phyloP scores from a whole-genome alignment of 2,797 vertebrate species.

The Macropodus opercularis region DNA sequence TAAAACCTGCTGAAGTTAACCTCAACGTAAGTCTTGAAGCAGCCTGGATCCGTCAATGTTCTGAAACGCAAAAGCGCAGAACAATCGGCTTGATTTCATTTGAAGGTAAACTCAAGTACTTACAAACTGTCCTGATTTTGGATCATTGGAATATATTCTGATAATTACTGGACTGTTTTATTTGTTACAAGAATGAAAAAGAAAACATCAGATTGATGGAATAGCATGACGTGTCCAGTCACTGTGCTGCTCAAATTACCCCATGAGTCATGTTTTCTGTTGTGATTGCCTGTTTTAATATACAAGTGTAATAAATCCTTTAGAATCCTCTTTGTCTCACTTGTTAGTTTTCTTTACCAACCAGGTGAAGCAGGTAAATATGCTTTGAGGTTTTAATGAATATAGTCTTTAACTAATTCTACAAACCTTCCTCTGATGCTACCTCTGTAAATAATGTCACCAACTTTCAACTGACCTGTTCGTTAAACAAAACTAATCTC shows the following conservation, averaged over 20 bases:
- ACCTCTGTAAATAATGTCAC: too few relatives aligned
- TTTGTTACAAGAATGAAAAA: neutral
- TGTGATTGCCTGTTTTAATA: slow-evolving; percentile 19
- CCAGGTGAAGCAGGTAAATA: too few relatives aligned
- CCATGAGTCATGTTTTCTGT: slow-evolving; percentile 1
- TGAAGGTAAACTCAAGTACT: neutral
- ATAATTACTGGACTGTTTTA: neutral
- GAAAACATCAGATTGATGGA: neutral
- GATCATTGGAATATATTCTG: neutral
- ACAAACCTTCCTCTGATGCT: too few relatives aligned
- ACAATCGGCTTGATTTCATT: neutral
- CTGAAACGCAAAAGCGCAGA: too few relatives aligned
- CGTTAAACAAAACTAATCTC: too few relatives aligned
- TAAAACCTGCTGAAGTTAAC: neutral
- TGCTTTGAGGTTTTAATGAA: too few relatives aligned
- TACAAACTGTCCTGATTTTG: too few relatives aligned
- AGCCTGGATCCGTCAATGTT: too few relatives aligned
- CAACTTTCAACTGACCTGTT: too few relatives aligned
- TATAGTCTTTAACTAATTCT: too few relatives aligned
- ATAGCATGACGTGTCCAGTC: neutral
- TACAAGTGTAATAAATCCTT: slow-evolving; percentile 53
- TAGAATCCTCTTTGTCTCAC: slow-evolving; percentile 24
- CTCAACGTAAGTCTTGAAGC: too few relatives aligned
- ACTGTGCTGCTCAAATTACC: neutral
- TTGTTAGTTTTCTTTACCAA: too few relatives aligned